phyloP scores from a whole-genome alignment of 1,140 invertebrate species.

The Onthophagus taurus region DNA sequence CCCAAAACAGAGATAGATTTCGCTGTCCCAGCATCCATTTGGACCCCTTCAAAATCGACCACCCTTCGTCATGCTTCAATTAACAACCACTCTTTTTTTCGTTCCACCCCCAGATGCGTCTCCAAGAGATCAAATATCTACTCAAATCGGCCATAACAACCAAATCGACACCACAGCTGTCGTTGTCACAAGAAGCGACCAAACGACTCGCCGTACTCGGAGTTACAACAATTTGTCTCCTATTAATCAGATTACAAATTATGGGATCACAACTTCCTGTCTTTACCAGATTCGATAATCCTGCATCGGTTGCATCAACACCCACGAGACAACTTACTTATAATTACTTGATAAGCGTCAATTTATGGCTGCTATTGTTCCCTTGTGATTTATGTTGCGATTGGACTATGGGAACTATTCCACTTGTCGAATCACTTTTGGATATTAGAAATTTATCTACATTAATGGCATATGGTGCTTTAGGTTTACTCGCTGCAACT shows the following conservation, averaged over 20 bases:
- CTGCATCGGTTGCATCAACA: slow-evolving; percentile 68
- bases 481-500: slow-evolving; percentile 53
- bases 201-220: slow-evolving; percentile 67
- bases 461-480: slow-evolving; percentile 54
- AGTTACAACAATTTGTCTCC: slow-evolving; percentile 66
- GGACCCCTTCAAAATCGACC: too few relatives aligned
- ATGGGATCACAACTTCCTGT: slow-evolving; percentile 95
- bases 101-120: slow-evolving; percentile 48
- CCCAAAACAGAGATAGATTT: too few relatives aligned
- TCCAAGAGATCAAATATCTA: slow-evolving; percentile 51
- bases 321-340: slow-evolving; percentile 84
- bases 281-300: slow-evolving; percentile 93
- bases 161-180: slow-evolving; percentile 50
- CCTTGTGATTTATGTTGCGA: slow-evolving; percentile 90
- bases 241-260: slow-evolving; percentile 80
- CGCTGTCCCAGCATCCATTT: too few relatives aligned
- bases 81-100: too few relatives aligned
- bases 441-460: slow-evolving; percentile 84
- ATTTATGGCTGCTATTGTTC: slow-evolving; percentile 81
- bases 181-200: slow-evolving; percentile 65
- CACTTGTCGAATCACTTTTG: slow-evolving; percentile 65
- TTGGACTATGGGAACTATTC: slow-evolving; percentile 97
- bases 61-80: too few relatives aligned
- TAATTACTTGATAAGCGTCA: slow-evolving; percentile 85
- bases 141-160: slow-evolving; percentile 50